phyloP scores from a whole-genome alignment of 2,797 vertebrate species.

The Adelosebastes latens region DNA sequence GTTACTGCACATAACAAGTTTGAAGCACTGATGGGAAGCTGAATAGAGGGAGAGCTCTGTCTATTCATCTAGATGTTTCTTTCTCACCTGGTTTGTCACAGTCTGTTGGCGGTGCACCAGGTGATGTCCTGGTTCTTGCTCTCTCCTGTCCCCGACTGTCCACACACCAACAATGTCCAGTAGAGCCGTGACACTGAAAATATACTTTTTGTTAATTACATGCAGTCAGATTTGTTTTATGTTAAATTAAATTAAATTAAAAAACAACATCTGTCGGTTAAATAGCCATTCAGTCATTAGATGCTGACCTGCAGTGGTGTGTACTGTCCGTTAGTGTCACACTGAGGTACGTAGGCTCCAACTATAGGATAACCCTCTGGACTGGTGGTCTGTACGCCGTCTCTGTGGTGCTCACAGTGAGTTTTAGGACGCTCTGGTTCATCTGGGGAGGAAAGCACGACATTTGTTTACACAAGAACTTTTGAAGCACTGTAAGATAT shows the following conservation, averaged over 20 bases:
- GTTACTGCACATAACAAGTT: neutral
- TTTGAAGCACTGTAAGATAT: no score
- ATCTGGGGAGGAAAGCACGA: neutral
- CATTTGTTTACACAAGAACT: neutral
- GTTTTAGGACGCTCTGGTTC: slow-evolving; percentile 59
- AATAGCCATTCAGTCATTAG: neutral
- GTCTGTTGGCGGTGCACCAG: slow-evolving; percentile 66
- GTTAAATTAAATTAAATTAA: neutral
- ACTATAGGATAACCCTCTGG: slow-evolving; percentile 21
- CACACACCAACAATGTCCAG: slow-evolving; percentile 90
- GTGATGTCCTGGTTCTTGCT: slow-evolving; percentile 73
- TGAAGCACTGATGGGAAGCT: neutral
- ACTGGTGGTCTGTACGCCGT: slow-evolving; percentile 43
- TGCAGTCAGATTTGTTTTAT: neutral
- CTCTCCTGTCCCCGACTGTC: slow-evolving; percentile 81
- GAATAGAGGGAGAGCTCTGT: neutral
- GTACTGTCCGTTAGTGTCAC: slow-evolving; percentile 77
- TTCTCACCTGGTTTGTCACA: slow-evolving; percentile 82
- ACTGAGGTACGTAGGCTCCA: slow-evolving; percentile 74
- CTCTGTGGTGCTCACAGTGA: slow-evolving; percentile 76
- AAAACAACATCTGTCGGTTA: neutral
- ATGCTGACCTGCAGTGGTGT: slow-evolving; percentile 65
- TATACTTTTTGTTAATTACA: neutral
- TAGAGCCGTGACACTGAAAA: slow-evolving; percentile 84
- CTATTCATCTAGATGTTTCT: neutral